Evolutionary conservation across 2,113 vertebrate species (phyloP), one percentile per base, ranked within the genome.

Genomic region (Ictidomys tridecemlineatus): DNA sequence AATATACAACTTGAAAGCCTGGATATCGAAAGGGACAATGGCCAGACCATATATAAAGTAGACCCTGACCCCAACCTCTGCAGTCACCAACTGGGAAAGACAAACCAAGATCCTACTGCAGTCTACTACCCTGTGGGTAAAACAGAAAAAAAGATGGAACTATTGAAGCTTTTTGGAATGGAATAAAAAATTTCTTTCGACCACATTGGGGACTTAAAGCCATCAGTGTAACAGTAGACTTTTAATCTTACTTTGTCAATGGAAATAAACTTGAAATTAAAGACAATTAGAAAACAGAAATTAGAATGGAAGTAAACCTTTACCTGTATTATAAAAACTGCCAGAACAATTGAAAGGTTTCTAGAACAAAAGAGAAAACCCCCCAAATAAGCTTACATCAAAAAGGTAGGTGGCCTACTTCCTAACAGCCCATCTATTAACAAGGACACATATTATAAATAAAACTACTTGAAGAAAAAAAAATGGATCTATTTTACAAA

Each of bases 281-380:
- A 93, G 89, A 65, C 39, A 56, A 67, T 79, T 84, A 67, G 61
- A 83, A 80, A 90, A 80, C 3, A 90, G 67, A 65, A 95, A 51
- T 76, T 53, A 53, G 26, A 82, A 86, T 95, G 30, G 39, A 51
- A 70, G 8, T 76, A n/a, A 42, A 63, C 28, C 42, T 77, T 85
- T 17, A 26, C n/a, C 45, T 67, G 17, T 67, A 93, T 8, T 83
- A 14, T 6, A 77, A 42, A 78, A 24, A 4, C 26, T 91, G 13
- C 5, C 2, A 76, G 30, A 85, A 32, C 16, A 72, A 84, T 67
- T 70, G 70, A 39, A 83, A 61, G 63, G 14, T 48, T 20, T 72
- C 63, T 65, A 92, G 39, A 77, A 76, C 16, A 94, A 77, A 83
- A 83, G 1, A 83, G 87, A 58, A 37, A 26, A 4, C 24, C 12